Conservation (phyloP, 2,113 vertebrate genomes). For the Pomatostomus ruficeps region DNA sequence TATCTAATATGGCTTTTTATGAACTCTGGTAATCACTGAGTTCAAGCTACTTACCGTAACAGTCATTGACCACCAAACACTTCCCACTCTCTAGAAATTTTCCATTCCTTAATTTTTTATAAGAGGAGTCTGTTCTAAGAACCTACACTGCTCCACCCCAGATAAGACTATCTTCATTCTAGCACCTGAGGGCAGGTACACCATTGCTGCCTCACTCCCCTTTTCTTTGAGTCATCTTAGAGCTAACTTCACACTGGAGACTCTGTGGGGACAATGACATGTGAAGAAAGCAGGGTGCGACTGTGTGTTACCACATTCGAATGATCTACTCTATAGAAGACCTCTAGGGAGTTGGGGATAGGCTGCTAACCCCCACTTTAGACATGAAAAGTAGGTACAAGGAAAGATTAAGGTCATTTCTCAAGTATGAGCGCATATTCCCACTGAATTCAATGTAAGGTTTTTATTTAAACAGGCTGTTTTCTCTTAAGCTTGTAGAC, state of each 20-base stretch:
- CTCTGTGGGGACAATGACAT: not conserved
- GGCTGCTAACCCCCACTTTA: not conserved
- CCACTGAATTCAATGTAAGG: not conserved
- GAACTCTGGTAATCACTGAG: not conserved
- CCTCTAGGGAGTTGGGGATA: not conserved
- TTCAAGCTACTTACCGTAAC: not conserved
- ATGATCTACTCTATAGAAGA: not conserved
- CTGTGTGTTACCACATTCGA: not conserved
- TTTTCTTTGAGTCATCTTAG: not conserved
- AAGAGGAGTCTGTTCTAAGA: not conserved
- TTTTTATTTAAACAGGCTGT: not conserved
- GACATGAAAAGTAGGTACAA: not conserved
- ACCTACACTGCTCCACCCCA: not conserved
- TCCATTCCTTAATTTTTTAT: not conserved
- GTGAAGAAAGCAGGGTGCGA: not conserved
- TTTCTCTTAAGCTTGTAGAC: not conserved
- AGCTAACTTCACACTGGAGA: not conserved
- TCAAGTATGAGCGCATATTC: not conserved
- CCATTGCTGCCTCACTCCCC: fast-evolving
- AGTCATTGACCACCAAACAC: not conserved
- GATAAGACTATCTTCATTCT: not conserved
- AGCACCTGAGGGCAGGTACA: not conserved
- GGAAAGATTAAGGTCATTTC: not conserved
- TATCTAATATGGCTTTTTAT: not conserved
- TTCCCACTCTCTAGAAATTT: not conserved